These are phyloP conservation scores for Dipodomys stephensi DNA, from an alignment of 2,113 vertebrate species.

Conservation along the genomic window DNA sequence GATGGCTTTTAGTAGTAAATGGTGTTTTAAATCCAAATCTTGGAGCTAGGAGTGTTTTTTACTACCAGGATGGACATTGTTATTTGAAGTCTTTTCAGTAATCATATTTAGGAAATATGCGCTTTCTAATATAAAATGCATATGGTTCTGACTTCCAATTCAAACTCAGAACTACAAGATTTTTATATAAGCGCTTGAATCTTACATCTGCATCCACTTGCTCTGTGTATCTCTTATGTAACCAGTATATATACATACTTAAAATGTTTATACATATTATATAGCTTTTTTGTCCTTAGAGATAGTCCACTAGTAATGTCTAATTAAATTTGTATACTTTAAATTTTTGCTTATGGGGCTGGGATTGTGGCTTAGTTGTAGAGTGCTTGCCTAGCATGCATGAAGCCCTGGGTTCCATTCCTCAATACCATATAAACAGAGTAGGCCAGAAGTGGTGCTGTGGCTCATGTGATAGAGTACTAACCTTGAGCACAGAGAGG, in stretches of 20 bases:
- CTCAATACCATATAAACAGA: too few species aligned
- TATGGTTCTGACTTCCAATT: neutral
- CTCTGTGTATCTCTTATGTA: neutral
- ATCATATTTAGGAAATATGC: neutral
- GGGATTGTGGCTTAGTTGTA: too few species aligned
- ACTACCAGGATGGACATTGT: neutral
- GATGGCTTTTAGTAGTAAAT: neutral
- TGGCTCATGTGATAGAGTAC: too few species aligned
- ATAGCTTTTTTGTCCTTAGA: neutral
- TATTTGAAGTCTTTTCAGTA: neutral
- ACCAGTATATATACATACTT: neutral
- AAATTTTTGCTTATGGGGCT: neutral
- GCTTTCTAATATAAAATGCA: constrained; percentile 1
- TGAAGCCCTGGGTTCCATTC: too few species aligned
- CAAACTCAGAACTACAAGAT: neutral
- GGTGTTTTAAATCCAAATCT: neutral
- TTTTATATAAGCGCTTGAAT: neutral
- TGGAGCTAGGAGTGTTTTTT: neutral
- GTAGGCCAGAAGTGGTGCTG: too few species aligned
- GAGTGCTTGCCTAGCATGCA: too few species aligned
- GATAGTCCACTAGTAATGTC: neutral
- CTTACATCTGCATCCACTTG: neutral
- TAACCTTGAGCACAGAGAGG: too few species aligned
- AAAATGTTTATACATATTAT: neutral
- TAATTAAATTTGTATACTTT: constrained; percentile 33